Conservation (phyloP, 2,113 vertebrate species). For the Willisornis vidua region DNA sequence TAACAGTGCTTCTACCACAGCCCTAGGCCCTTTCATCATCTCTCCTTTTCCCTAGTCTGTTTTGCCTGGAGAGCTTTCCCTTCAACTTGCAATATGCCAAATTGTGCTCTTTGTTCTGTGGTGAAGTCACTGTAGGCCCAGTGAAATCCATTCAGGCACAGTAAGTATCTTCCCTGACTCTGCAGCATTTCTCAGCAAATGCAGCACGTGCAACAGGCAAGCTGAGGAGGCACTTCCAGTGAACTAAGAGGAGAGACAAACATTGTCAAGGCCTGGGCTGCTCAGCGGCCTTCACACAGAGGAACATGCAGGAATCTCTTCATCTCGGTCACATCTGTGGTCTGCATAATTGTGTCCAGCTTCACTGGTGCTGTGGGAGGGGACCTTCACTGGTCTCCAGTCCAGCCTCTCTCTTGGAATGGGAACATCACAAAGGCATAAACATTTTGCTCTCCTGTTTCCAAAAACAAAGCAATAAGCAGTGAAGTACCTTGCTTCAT, state of each 20-base stretch:
- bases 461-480: neutral
- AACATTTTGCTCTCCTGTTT: neutral
- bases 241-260: neutral
- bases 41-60: neutral
- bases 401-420: neutral
- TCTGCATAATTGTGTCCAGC: no score
- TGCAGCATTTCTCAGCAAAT: neutral
- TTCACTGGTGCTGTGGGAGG: neutral
- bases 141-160: neutral
- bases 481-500: neutral
- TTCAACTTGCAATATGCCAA: neutral
- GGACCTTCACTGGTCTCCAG: neutral
- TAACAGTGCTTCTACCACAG: neutral
- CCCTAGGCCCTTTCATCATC: neutral
- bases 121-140: neutral
- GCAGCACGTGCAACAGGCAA: neutral
- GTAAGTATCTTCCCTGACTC: neutral
- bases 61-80: slow-evolving; percentile 3
- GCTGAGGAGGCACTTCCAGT: neutral
- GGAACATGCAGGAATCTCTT: neutral
- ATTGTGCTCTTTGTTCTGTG: neutral
- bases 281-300: neutral
- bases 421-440: neutral
- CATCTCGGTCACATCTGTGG: neutral
- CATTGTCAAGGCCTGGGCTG: neutral